Evolutionary conservation across 2,888 invertebrate genomes (phyloP), one percentile per base, ranked within the genome.

Genomic region (Spicauda simplicius): DNA sequence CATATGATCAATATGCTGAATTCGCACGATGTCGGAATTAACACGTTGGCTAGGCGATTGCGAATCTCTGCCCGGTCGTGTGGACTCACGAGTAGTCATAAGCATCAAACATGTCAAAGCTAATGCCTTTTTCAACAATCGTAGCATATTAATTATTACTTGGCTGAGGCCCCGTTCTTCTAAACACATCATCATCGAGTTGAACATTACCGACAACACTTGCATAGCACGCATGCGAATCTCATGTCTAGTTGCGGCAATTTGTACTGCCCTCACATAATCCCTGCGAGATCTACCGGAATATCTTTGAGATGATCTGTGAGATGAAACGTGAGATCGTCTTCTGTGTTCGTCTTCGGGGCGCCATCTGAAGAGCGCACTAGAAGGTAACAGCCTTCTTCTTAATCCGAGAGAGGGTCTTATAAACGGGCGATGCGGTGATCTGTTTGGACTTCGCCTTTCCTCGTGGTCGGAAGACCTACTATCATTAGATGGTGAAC

Each of bases 131-230:
- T 93, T 93, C 5, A 93, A 83, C 14, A 87, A 87, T 55, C 88
- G 80, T 66, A 93, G 74, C 93, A 93, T 93, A 64, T 75, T 85
- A 55, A 92, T 91, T 62, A 93, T 92, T 4, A 90, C 80, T 70
- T 90, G 88, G 72, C 91, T 91, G 48, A 93, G 82, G 20, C 92
- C 92, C 48, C 86, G 82, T 72, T 91, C 91, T 71, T 93, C 92
- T 37, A 93, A 80, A 70, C 93, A 93, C 87, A 89, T 88, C 92
- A 93, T 93, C 93, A 93, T 93, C 85, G 92, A 91, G 72, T 92
- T 91, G 72, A 93, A 93, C 91, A 93, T 91, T 4, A 91, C 87
- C n/a, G 93, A 91, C 19, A 93, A 76, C 0, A 93, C 90, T 76
- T 91, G 90, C 89, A 91, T 91, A 16, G 93, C 93, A 64, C 93